Evolutionary conservation across 2,888 invertebrate species (phyloP).

Genomic region (Rosalia funebris): DNA sequence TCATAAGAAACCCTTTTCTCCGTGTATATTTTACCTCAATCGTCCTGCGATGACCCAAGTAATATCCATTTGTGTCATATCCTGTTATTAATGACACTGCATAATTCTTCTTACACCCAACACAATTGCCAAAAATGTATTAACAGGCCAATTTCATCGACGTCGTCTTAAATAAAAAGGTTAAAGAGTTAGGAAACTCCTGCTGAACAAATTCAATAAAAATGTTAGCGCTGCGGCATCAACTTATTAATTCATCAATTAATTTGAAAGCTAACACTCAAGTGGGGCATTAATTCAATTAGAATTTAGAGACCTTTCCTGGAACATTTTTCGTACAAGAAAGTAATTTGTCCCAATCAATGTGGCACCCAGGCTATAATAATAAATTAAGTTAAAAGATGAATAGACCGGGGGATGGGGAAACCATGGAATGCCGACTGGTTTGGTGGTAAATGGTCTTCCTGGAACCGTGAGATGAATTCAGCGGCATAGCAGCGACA

Average conservation of each 20-base stretch:
- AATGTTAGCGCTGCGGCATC: slow-evolving; percentile 24
- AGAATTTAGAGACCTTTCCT: slow-evolving; percentile 25
- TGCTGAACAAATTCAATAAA: slow-evolving; percentile 23
- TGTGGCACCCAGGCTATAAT: slow-evolving; percentile 24
- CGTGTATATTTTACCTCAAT: too few species aligned
- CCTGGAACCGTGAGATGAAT: slow-evolving; percentile 26
- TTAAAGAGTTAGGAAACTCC: slow-evolving; percentile 17
- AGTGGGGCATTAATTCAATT: slow-evolving; percentile 26
- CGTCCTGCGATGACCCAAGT: too few species aligned
- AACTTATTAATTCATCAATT: slow-evolving; percentile 38
- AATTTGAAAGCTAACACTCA: slow-evolving; percentile 31
- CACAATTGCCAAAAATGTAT: too few species aligned
- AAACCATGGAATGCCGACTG: slow-evolving; percentile 23
- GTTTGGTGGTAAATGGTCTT: slow-evolving; percentile 26
- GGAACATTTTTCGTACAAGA: slow-evolving; percentile 35
- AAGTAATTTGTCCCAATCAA: slow-evolving; percentile 40
- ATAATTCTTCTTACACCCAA: too few species aligned
- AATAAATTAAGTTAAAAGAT: slow-evolving; percentile 25
- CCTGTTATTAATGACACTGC: too few species aligned
- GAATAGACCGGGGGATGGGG: slow-evolving; percentile 19
- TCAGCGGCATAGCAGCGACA: slow-evolving; percentile 22
- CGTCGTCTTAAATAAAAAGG: too few species aligned
- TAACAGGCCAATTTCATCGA: too few species aligned
- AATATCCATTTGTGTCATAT: too few species aligned
- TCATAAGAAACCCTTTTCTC: too few species aligned